These are phyloP conservation scores for Theonella swinhoei DNA, from an alignment of 37 sponge, comb jelly and placozoan genomes.

Conservation along the genomic window DNA sequence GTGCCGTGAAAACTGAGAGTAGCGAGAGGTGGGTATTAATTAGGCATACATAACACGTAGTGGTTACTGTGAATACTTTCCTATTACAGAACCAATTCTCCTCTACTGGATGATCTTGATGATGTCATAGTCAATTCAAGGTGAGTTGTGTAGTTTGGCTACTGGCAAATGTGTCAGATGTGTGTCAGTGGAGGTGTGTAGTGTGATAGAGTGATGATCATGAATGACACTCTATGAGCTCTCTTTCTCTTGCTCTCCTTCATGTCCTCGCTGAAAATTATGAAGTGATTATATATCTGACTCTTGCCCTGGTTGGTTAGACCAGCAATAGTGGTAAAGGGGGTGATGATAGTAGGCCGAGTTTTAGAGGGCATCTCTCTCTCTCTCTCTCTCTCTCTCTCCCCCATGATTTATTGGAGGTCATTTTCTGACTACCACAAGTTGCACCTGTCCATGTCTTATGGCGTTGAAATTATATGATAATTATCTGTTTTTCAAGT, in stretches of 20 bases:
- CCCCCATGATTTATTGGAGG: not conserved
- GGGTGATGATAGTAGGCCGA: constrained; percentile 25
- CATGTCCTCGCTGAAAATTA: not conserved
- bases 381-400: constrained; percentile 2
- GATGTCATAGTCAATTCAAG: not conserved
- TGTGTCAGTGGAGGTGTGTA: not conserved
- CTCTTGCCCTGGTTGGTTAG: not conserved
- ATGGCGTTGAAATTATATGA: too few species aligned
- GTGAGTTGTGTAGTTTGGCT: constrained; percentile 15
- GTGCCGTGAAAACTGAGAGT: not conserved
- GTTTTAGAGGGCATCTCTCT: constrained; percentile 8
- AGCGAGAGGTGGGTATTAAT: constrained; percentile 16
- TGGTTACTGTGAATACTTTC: not conserved
- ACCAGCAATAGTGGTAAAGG: too few species aligned
- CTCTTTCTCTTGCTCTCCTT: constrained; percentile 1
- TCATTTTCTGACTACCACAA: too few species aligned
- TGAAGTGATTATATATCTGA: constrained; percentile 13
- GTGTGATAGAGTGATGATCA: constrained; percentile 21
- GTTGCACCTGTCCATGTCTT: too few species aligned
- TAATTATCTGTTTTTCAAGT: too few species aligned
- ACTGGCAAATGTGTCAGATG: not conserved
- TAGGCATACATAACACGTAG: not conserved
- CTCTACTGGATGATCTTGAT: constrained; percentile 56
- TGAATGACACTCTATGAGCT: constrained; percentile 26
- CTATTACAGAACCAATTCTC: constrained; percentile 30